phyloP scores from a whole-genome alignment of 2,888 invertebrate species.

The Morpho deidamia region DNA sequence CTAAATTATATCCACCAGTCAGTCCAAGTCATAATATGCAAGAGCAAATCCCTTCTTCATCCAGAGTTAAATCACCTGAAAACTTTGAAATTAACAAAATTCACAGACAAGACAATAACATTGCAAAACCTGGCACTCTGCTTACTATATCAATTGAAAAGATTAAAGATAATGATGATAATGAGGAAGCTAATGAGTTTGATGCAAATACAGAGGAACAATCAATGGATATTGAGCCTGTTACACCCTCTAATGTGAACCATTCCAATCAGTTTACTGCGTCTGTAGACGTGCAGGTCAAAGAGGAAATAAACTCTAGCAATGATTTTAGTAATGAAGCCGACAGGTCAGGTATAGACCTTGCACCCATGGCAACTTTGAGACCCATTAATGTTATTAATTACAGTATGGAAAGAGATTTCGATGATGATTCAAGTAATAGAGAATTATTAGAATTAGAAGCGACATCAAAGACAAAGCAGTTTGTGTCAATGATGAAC shows the following conservation, averaged over 20 bases:
- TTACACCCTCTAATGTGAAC: slow-evolving; percentile 38
- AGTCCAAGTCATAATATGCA: slow-evolving; percentile 25
- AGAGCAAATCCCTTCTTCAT: slow-evolving; percentile 48
- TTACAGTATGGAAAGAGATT: slow-evolving; percentile 55
- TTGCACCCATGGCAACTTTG: slow-evolving; percentile 49
- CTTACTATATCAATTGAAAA: slow-evolving; percentile 52
- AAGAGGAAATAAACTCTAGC: slow-evolving; percentile 60
- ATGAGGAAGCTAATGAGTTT: slow-evolving; percentile 43
- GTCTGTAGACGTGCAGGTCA: slow-evolving; percentile 47
- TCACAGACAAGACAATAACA: slow-evolving; percentile 24
- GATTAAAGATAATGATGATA: slow-evolving; percentile 37
- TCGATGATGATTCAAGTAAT: slow-evolving; percentile 63
- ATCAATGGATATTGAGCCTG: slow-evolving; percentile 61
- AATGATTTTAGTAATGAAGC: slow-evolving; percentile 56
- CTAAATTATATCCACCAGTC: slow-evolving; percentile 35
- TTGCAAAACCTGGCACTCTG: slow-evolving; percentile 36
- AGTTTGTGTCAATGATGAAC: slow-evolving; percentile 69
- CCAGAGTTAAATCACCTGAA: slow-evolving; percentile 46
- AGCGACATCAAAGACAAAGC: slow-evolving; percentile 61
- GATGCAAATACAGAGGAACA: slow-evolving; percentile 61
- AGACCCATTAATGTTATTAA: slow-evolving; percentile 64
- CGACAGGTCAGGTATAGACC: slow-evolving; percentile 37
- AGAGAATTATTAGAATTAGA: slow-evolving; percentile 61
- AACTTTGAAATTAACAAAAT: slow-evolving; percentile 53
- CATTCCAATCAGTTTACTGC: slow-evolving; percentile 36